Evolutionary conservation across 2,113 vertebrate species (phyloP).

Genomic region (Pseudopipra pipra): DNA sequence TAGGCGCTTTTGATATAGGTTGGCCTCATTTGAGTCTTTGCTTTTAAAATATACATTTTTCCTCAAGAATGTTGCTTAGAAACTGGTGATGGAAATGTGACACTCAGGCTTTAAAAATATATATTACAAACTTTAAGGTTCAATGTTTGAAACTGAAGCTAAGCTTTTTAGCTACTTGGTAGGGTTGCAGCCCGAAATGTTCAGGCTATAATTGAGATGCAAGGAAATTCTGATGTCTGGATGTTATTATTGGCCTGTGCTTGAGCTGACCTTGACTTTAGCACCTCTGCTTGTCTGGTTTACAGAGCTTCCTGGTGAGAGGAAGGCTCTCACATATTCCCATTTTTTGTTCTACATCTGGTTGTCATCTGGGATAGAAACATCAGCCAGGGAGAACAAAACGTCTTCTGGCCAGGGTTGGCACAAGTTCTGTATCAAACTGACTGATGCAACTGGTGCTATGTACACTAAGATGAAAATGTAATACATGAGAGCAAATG

Average conservation of each 20-base stretch:
- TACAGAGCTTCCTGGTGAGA: constrained; percentile 6
- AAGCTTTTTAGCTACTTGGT: neutral
- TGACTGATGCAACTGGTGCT: constrained; percentile 12
- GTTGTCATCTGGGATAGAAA: constrained; percentile 40
- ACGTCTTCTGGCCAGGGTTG: constrained; percentile 2
- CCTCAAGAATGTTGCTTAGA: neutral
- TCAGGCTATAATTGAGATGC: neutral
- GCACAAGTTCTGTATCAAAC: neutral
- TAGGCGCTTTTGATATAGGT: neutral
- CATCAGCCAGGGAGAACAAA: neutral
- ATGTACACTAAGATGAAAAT: neutral
- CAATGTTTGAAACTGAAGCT: neutral
- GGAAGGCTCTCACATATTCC: neutral
- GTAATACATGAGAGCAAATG: neutral
- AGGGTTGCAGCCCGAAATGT: neutral
- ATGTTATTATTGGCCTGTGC: neutral
- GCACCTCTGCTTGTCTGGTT: neutral
- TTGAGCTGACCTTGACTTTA: neutral
- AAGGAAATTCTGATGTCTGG: neutral
- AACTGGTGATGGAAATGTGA: neutral
- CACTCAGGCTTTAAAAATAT: neutral
- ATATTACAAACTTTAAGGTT: neutral
- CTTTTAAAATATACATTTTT: neutral
- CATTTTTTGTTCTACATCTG: constrained; percentile 28
- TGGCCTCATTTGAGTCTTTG: neutral